These are phyloP conservation scores for Melangyna quadrimaculata DNA, from an alignment of 2,888 invertebrate genomes.

Conservation along the genomic window DNA sequence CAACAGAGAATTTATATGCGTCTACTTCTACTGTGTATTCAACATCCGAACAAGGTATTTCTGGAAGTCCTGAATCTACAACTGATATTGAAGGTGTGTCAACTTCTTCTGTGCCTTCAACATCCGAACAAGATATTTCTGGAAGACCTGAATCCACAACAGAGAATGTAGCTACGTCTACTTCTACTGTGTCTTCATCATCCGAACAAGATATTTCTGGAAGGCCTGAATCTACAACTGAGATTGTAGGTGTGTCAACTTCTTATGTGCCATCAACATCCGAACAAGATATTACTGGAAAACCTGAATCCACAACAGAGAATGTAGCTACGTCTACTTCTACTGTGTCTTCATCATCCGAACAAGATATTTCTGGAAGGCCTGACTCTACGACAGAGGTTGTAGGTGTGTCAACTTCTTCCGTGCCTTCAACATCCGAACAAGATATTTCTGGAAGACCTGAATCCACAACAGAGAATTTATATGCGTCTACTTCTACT, in stretches of 20 bases:
- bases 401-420: neutral
- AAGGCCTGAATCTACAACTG: neutral
- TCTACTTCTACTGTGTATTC: neutral
- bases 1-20: neutral
- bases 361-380: too few relatives aligned
- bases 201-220: neutral
- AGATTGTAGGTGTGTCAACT: neutral
- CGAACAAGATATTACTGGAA: neutral
- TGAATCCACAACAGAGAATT: too few relatives aligned
- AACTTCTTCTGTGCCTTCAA: neutral
- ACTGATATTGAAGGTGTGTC: neutral
- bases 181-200: neutral
- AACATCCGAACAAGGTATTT: neutral
- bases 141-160: neutral
- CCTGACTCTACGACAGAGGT: too few relatives aligned
- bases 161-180: neutral
- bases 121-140: neutral
- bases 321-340: neutral
- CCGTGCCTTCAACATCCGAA: neutral
- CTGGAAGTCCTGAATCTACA: neutral
- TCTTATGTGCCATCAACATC: neutral
- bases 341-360: too few relatives aligned
- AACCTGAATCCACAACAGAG: neutral
- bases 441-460: too few relatives aligned
- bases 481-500: too few relatives aligned